Conservation (phyloP, 2,888 invertebrate genomes). For the Slavum lentiscoides region DNA sequence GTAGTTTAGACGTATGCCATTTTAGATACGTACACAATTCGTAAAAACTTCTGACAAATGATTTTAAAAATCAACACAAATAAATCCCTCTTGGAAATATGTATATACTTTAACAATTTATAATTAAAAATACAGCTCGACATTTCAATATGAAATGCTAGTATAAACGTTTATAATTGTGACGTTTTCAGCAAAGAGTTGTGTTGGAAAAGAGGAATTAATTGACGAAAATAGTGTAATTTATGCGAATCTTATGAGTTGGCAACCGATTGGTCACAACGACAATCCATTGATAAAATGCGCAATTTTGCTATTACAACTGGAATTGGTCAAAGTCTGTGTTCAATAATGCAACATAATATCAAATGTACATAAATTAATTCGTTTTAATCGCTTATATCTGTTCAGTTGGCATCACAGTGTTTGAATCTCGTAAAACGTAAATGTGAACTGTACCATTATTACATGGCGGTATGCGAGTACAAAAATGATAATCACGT, state of each 20-base stretch:
- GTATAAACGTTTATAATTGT: no score
- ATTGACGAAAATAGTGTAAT: neutral
- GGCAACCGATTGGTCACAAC: slow-evolving; percentile 29
- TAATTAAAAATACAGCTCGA: no score
- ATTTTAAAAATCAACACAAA: no score
- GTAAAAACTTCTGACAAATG: no score
- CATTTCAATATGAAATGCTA: no score
- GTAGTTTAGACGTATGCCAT: no score
- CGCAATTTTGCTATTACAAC: slow-evolving; percentile 25
- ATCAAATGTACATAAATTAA: neutral
- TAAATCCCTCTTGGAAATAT: no score
- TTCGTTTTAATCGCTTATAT: neutral
- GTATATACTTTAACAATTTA: no score
- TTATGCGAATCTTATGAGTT: slow-evolving; percentile 9
- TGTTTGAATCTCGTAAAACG: slow-evolving; percentile 23
- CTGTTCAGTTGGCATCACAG: slow-evolving; percentile 16
- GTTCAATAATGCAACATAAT: neutral
- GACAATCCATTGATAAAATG: slow-evolving; percentile 41
- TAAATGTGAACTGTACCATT: slow-evolving; percentile 6
- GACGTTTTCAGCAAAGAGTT: neutral
- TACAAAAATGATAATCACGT: slow-evolving; percentile 25
- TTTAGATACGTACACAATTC: no score
- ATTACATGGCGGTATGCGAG: slow-evolving; percentile 42
- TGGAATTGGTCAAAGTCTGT: slow-evolving; percentile 31
- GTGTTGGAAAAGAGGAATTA: neutral